Percentiles rank a stretch among this genome's conserved stretches.
These are phyloP conservation scores for Cariama cristata DNA, from an alignment of 2,113 vertebrate species.

Conservation along the genomic window DNA sequence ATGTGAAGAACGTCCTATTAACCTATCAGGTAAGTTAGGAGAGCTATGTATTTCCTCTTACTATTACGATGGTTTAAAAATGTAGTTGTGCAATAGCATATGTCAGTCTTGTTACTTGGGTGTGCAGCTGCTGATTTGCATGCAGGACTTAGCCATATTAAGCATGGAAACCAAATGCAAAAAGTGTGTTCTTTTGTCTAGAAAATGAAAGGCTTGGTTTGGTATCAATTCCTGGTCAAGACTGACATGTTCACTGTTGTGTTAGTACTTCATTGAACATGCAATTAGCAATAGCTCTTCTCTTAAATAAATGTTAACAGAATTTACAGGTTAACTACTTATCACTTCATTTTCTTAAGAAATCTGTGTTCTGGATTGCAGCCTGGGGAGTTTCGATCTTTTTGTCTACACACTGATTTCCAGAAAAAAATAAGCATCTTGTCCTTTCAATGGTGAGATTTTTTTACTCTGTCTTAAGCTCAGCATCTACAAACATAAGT, in stretches of 20 bases:
- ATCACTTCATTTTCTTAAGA: not conserved
- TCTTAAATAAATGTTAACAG: not conserved
- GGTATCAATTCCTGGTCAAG: not conserved
- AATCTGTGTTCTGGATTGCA: not conserved
- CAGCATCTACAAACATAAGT: not conserved
- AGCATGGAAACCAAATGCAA: not conserved
- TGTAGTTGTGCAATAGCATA: not conserved
- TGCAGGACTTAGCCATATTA: not conserved
- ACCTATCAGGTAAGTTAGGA: not conserved
- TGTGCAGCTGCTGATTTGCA: not conserved
- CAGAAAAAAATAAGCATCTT: not conserved
- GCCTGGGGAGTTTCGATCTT: not conserved
- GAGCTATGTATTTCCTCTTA: not conserved
- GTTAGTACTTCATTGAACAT: not conserved
- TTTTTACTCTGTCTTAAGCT: not conserved
- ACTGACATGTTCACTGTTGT: not conserved
- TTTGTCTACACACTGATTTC: not conserved
- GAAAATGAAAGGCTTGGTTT: not conserved
- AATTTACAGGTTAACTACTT: not conserved
- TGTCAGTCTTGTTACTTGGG: not conserved
- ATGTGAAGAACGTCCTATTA: not conserved
- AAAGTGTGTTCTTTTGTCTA: not conserved
- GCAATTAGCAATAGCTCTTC: not conserved
- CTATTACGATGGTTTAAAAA: not conserved
- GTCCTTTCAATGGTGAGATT: not conserved